Percentiles rank a stretch among this genome's conserved stretches.
Conservation (phyloP, 1,140 invertebrate genomes). For the Druon quercuslanigerum region DNA sequence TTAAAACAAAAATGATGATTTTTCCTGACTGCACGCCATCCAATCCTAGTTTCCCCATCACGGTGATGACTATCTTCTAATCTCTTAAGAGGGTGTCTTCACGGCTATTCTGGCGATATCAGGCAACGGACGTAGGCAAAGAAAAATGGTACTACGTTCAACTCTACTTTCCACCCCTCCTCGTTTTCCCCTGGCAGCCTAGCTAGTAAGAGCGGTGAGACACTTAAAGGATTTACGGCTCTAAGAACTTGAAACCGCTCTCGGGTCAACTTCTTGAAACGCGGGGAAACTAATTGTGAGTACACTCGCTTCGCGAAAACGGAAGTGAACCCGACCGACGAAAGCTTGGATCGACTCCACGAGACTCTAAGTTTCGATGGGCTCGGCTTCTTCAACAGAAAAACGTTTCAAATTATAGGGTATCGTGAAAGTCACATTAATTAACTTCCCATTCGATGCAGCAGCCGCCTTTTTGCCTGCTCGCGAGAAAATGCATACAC, state of each 20-base stretch:
- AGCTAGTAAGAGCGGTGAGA: constrained; percentile 56
- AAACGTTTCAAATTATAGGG: background rate
- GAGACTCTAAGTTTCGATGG: constrained; percentile 39
- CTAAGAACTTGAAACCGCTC: constrained; percentile 65
- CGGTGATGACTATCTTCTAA: constrained; percentile 63
- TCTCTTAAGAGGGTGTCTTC: constrained; percentile 56
- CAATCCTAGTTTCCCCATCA: constrained; percentile 49
- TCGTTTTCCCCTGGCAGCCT: background rate
- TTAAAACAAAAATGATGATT: no score
- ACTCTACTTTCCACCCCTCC: constrained; percentile 35
- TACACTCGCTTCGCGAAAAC: constrained; percentile 28
- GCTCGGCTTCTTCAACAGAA: constrained; percentile 9
- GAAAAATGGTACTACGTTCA: constrained; percentile 59
- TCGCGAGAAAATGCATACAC: no score
- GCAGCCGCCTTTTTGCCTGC: no score
- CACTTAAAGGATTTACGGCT: constrained; percentile 71
- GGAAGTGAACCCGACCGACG: constrained; percentile 12
- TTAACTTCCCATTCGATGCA: no score
- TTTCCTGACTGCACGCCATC: background rate
- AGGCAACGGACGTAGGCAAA: constrained; percentile 46
- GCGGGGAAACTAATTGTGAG: constrained; percentile 50
- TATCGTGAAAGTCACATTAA: no score
- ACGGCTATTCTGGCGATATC: constrained; percentile 42
- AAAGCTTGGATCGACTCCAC: background rate
- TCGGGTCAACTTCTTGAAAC: constrained; percentile 35